Evolutionary conservation across 1,140 invertebrate species (phyloP), one percentile per base, ranked within the genome.

Genomic region (Neoseiulus cucumeris): DNA sequence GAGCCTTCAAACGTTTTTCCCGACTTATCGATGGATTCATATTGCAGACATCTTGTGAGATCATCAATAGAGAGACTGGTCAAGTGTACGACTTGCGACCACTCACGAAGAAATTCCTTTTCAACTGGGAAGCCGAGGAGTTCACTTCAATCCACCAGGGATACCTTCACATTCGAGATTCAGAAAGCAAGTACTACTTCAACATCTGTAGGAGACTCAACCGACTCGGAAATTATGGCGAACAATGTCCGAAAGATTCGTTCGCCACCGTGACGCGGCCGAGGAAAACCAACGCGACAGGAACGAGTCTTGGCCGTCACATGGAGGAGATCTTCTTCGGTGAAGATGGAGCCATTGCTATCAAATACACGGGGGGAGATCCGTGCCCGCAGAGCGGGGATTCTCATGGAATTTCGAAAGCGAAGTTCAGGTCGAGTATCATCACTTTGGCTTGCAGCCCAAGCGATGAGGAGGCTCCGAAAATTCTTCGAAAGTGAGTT

Each of bases 331-430:
- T 59, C 33, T 12, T n/a, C 12, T 59, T 59, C 22, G 22, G 17
- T 2, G 22, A 59, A 59, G 70, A 73, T 67, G 73, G 73, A 0
- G 70, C 72, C 25, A 30, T 74, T 17, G 70, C 66, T 2, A 42
- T 74, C 9, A 64, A 64, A 1, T 74, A 74, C 64, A 66, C 68
- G 4, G 71, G 71, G 42, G 73, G 73, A 1, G 70, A 70, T 30
- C 14, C 68, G 4, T 74, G 73, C 69, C 72, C 51, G 72, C 59
- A 66, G 66, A 28, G 70, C 70, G 17, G n/a, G n/a, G n/a, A 72
- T 66, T 17, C 44, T 44, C 0, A 68, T 30, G 22, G 64, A 72
- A 33, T 44, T 70, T 29, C 69, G 2, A 59, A 59, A 25, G 25
- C 51, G 22, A 59, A 25, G 9, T 25, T 59, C 51, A 59, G 22